phyloP scores from a whole-genome alignment of 2,113 vertebrate genomes.

The Tragelaphus imberbis region DNA sequence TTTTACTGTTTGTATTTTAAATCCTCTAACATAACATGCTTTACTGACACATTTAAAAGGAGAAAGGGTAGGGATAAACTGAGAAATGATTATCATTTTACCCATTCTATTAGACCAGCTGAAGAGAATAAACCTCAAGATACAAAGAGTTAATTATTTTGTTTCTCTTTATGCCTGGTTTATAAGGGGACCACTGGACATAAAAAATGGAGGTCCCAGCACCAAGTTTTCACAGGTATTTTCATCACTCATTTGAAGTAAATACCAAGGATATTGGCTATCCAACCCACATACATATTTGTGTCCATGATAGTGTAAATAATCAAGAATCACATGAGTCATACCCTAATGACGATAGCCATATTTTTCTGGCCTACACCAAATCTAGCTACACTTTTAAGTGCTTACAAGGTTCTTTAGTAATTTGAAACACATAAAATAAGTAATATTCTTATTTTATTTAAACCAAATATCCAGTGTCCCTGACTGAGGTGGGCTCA shows the following conservation, averaged over 20 bases:
- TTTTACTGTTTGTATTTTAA: not conserved
- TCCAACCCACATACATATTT: not conserved
- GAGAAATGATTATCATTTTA: not conserved
- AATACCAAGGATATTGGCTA: not conserved
- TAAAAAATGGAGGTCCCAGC: not conserved
- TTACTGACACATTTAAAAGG: not conserved
- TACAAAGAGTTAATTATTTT: not conserved
- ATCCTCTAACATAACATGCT: not conserved
- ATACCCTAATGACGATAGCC: not conserved
- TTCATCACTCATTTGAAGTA: not conserved
- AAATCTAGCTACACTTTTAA: not conserved
- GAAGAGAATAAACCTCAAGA: not conserved
- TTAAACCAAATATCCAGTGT: conserved; percentile 9
- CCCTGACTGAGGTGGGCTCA: not conserved
- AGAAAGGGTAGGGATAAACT: not conserved
- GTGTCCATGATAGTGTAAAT: not conserved
- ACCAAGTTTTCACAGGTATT: not conserved
- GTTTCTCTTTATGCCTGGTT: not conserved
- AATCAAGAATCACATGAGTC: not conserved
- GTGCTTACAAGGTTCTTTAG: not conserved
- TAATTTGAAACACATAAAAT: not conserved
- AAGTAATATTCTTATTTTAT: not conserved
- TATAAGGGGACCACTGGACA: not conserved
- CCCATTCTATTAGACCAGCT: not conserved
- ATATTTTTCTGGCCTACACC: not conserved